Percentiles rank a stretch among this genome's conserved stretches.
These are phyloP conservation scores for Beroe ovata DNA, from an alignment of 37 sponge, comb jelly and placozoan species.

Conservation along the genomic window DNA sequence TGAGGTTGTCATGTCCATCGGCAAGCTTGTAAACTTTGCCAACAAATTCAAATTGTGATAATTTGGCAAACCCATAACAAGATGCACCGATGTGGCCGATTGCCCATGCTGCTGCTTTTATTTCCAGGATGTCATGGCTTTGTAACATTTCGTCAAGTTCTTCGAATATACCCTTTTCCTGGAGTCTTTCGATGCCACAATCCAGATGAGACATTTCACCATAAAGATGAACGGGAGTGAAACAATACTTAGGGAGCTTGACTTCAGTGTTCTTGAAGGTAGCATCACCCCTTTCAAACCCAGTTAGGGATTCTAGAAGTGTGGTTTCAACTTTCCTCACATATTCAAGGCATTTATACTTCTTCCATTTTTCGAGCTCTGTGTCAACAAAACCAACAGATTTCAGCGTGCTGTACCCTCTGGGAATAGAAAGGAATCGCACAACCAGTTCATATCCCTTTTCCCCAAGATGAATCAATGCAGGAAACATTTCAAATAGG, in stretches of 20 bases:
- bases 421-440: conserved; percentile 41
- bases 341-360: conserved; percentile 47
- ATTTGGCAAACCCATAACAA: conserved; percentile 51
- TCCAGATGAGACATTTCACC: conserved; percentile 48
- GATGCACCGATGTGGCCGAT: conserved; percentile 62
- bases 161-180: neutral
- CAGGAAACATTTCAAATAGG: conserved; percentile 50
- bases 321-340: conserved; percentile 48
- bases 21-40: conserved; percentile 12
- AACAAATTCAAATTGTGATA: conserved; percentile 45
- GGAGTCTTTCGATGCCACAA: conserved; percentile 20
- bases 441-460: conserved; percentile 46
- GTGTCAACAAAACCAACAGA: conserved; percentile 33
- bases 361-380: conserved; percentile 48
- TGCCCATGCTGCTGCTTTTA: conserved; percentile 63
- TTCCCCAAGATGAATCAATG: conserved; percentile 52
- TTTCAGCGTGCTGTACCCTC: neutral
- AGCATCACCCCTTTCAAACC: conserved; percentile 30
- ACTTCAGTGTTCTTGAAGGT: neutral
- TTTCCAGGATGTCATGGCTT: neutral
- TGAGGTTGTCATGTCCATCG: neutral
- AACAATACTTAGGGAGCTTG: neutral
- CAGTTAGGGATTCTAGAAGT: conserved; percentile 29
- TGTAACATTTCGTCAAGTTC: conserved; percentile 34
- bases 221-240: conserved; percentile 50